Base-by-base conservation (phyloP, 2,113 vertebrate species). In the Nothoprocta pentlandii region DNA sequence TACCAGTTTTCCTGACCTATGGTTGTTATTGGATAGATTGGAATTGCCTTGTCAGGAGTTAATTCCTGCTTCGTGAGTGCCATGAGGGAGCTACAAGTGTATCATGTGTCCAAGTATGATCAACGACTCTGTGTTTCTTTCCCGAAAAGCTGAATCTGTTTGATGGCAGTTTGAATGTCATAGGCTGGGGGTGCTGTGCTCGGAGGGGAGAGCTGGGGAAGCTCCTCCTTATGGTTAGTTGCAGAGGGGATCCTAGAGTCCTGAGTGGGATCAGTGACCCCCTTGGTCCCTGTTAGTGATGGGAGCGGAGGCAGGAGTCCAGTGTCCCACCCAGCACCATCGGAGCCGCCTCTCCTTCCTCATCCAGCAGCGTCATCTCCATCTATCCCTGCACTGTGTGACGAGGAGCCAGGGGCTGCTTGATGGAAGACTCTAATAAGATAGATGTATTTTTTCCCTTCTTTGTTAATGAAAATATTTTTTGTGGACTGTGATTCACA, bases 31-130 rank as follows among this genome's bases (percentile, higher is more conserved):
- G 36, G 68, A 5, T 75, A n/a, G 59, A 25, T 83, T 23, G 21
- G 14, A 56, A 17, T 39, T 53, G 28, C 54, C 32, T 17, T 30
- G 30, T 58, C 54, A 58, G 54, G 54, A 28, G 34, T 69, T 83
- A 46, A 62, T 77, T 94, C 19, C 79, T 80, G 8, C 14, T 68
- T 47, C 28, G 5, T 56, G 30, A 49, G 2, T 36, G 34, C 49
- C 69, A 0, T 66, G 6, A 8, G 34, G 42, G 70, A 67, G 1
- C 21, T 10, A 2, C 19, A n/a, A 44, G 70, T 56, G 17, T 26
- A 2, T 19, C 36, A 4, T 5, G 1, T 44, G 23, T 36, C 63
- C 21, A 16, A 16, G 36, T 34, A 34, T 14, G 42, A 17, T 46
- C 7, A 39, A 39, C 6, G 9, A 14, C 6, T 54, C 16, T 3